These are phyloP conservation scores for Cyanoramphus novaezelandiae DNA, from an alignment of 2,113 vertebrate species.

Conservation along the genomic window DNA sequence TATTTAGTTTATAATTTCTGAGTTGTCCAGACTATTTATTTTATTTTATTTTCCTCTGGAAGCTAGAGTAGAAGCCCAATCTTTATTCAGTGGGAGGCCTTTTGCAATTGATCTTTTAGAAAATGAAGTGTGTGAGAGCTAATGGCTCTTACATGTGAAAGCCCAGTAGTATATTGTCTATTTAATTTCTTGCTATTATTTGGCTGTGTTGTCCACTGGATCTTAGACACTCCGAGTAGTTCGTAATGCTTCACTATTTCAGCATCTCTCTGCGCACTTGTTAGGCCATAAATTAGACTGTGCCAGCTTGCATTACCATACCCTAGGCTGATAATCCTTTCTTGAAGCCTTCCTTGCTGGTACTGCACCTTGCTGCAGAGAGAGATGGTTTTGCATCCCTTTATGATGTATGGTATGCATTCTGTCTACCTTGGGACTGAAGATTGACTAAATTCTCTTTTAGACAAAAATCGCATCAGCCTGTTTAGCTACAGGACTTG, in stretches of 20 bases:
- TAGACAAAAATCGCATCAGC: background rate
- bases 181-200: conserved; percentile 13
- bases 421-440: background rate
- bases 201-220: background rate
- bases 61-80: background rate
- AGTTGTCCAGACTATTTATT: background rate
- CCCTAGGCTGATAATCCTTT: background rate
- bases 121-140: background rate
- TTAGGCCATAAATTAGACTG: background rate
- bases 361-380: background rate
- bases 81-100: background rate
- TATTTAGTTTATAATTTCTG: background rate
- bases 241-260: background rate
- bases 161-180: background rate
- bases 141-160: background rate
- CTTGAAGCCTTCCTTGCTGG: background rate
- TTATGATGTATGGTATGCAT: background rate
- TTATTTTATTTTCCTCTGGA: background rate
- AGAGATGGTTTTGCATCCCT: background rate
- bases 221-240: background rate
- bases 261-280: background rate
- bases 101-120: background rate
- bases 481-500: background rate
- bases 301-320: background rate
- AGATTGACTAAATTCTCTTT: background rate